Percentiles rank a stretch among this genome's conserved stretches.
Conservation (phyloP, 2,888 invertebrate genomes). For the Parnassius mnemosyne region DNA sequence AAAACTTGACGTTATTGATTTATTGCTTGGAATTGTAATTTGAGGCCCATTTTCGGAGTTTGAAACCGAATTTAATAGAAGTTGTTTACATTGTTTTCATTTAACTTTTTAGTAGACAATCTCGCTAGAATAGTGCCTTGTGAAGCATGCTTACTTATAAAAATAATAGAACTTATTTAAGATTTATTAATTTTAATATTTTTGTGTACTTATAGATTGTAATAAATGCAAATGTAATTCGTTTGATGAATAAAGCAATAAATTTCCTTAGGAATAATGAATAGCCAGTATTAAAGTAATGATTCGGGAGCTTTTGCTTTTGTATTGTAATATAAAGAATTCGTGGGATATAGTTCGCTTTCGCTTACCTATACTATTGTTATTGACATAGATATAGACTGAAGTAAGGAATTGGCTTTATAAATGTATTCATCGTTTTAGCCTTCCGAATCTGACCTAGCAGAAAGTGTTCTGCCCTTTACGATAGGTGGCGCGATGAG, state of each 20-base stretch:
- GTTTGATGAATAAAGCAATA: conserved; percentile 60
- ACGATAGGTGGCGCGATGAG: no score
- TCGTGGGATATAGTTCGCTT: conserved; percentile 31
- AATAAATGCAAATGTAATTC: conserved; percentile 33
- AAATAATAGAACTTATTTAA: conserved; percentile 48
- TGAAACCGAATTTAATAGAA: conserved; percentile 75
- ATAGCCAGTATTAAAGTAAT: conserved; percentile 60
- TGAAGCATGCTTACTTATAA: conserved; percentile 73
- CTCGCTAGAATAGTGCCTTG: conserved; percentile 80
- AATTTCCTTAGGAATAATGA: conserved; percentile 58
- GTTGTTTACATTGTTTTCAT: conserved; percentile 55
- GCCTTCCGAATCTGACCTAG: not conserved
- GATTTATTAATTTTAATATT: conserved; percentile 67
- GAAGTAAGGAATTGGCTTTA: conserved; percentile 22
- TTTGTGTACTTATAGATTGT: conserved; percentile 57
- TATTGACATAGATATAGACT: conserved; percentile 23
- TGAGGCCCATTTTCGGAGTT: conserved; percentile 69
- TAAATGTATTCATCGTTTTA: conserved; percentile 13
- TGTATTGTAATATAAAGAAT: conserved; percentile 19
- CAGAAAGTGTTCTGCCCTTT: no score
- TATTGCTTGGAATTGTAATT: conserved; percentile 68
- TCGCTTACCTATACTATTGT: conserved; percentile 17
- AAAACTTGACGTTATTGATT: conserved; percentile 56
- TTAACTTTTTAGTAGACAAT: conserved; percentile 58
- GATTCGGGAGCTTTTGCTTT: conserved; percentile 41